Evolutionary conservation across 2,113 vertebrate genomes (phyloP).

Genomic region (Calonectris borealis): DNA sequence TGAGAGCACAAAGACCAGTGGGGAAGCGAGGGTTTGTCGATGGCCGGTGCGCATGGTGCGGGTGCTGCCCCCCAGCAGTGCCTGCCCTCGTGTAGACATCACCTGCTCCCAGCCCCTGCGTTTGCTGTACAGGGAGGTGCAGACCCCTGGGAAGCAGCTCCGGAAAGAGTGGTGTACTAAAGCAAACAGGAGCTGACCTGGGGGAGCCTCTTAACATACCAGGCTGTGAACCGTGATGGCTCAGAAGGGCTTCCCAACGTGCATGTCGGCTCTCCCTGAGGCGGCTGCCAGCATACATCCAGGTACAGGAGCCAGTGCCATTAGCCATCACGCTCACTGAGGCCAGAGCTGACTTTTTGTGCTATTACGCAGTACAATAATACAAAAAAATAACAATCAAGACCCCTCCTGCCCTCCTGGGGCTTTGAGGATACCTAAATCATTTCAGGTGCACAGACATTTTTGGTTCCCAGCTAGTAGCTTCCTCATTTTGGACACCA

Average conservation of each 20-base stretch:
- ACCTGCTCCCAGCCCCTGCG: background rate
- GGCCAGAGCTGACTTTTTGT: background rate
- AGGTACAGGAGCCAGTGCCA: background rate
- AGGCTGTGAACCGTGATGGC: background rate
- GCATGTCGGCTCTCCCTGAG: background rate
- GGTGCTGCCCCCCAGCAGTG: background rate
- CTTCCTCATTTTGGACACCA: background rate
- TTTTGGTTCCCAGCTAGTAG: background rate
- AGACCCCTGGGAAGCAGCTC: background rate
- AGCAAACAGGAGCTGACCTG: background rate
- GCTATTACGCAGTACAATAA: background rate
- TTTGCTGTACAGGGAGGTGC: no score
- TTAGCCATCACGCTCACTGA: accelerated
- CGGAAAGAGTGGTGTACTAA: background rate
- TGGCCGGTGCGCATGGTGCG: accelerated
- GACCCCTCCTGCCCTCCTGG: background rate
- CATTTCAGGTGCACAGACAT: background rate
- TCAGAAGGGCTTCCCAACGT: background rate
- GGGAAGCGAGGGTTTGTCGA: accelerated
- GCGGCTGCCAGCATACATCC: background rate
- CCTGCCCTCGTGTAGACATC: background rate
- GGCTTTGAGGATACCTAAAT: background rate
- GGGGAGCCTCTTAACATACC: background rate
- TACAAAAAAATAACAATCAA: background rate
- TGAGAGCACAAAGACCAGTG: background rate